These are phyloP conservation scores for Pediacus dermestoides DNA, from an alignment of 2,888 invertebrate species.

Conservation along the genomic window DNA sequence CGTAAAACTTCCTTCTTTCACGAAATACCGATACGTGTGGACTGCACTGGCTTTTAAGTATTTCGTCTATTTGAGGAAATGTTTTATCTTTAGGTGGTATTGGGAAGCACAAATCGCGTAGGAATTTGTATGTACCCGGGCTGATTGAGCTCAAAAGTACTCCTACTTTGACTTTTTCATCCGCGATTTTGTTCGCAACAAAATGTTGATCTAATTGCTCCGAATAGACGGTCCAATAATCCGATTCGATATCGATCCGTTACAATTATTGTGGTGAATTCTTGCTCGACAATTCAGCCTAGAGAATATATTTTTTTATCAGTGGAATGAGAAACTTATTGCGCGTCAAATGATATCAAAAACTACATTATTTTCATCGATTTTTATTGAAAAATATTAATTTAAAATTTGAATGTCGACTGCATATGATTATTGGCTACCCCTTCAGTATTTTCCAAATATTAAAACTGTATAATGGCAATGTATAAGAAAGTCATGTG, in stretches of 20 bases:
- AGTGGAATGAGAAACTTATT: too few species aligned
- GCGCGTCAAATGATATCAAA: too few species aligned
- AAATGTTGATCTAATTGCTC: conserved; percentile 7
- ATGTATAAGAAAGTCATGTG: too few species aligned
- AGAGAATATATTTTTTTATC: too few species aligned
- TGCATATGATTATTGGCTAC: too few species aligned
- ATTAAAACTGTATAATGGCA: too few species aligned
- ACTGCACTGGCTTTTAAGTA: conserved; percentile 1
- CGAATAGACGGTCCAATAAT: conserved; percentile 6
- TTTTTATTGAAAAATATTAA: too few species aligned
- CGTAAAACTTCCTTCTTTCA: background rate
- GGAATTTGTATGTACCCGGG: background rate
- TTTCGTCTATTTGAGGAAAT: background rate
- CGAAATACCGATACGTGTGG: background rate
- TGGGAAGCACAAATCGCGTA: conserved; percentile 5
- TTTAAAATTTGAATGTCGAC: too few species aligned
- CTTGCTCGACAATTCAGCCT: too few species aligned
- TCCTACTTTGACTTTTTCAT: conserved; percentile 5
- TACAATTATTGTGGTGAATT: too few species aligned
- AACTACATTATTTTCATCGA: too few species aligned
- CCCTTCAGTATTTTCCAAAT: too few species aligned
- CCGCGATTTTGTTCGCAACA: conserved; percentile 4
- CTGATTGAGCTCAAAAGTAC: background rate
- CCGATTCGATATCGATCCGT: background rate
- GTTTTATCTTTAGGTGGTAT: background rate